Percentiles rank a stretch among this genome's conserved stretches.
phyloP scores from a whole-genome alignment of 1,140 invertebrate species.

The Phymastichus coffea region DNA sequence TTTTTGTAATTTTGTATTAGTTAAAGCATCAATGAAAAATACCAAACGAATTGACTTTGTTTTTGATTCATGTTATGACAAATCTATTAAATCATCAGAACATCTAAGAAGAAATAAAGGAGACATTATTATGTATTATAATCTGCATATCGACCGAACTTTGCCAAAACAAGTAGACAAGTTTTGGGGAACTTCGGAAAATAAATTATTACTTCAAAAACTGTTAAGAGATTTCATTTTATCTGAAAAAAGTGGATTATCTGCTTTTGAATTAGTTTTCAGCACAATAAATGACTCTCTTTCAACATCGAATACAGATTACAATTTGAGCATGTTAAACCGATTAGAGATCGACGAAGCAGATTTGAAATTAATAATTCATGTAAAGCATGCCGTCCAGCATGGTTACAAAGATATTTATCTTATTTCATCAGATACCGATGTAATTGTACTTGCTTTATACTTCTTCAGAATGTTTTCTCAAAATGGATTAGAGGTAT shows the following conservation, averaged over 20 bases:
- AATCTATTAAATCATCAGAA: constrained; percentile 9
- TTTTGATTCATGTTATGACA: constrained; percentile 11
- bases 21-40: neutral
- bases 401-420: neutral
- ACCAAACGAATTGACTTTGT: constrained; percentile 27
- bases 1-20: neutral
- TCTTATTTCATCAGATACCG: neutral
- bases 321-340: neutral
- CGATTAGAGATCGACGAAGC: neutral
- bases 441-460: neutral
- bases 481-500: neutral
- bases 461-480: constrained; percentile 1
- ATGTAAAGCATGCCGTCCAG: neutral
- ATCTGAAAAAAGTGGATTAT: neutral
- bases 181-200: neutral
- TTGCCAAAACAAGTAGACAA: constrained; percentile 1
- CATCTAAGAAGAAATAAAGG: neutral
- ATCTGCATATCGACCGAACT: neutral
- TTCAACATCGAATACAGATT: neutral
- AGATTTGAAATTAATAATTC: neutral
- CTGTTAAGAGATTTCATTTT: neutral
- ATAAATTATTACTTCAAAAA: neutral
- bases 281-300: neutral
- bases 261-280: neutral
- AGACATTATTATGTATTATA: neutral